Evolutionary conservation across 1,140 invertebrate genomes (phyloP), one percentile per base, ranked within the genome.

Genomic region (Solen grandis): DNA sequence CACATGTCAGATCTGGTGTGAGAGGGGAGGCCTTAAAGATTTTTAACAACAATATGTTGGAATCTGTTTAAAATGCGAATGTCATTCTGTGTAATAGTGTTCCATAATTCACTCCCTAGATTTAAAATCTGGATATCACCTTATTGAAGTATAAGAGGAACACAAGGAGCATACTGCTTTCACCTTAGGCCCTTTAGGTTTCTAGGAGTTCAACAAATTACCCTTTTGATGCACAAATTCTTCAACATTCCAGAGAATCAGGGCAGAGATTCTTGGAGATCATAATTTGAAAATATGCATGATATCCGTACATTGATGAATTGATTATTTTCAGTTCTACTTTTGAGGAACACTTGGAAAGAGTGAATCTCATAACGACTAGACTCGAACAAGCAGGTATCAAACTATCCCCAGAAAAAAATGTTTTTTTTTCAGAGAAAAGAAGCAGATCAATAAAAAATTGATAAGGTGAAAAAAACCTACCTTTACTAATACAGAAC

Each of bases 401-500:
- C 13, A 83, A 83, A 31, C 55, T 85, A 19, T 27, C 69, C 33
- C 70, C 60, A n/a, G 59, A 74, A 10, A 93, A 93, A 87, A 91
- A 88, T 41, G 74, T 90, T 41, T 93, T 94, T 83, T 89, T 86
- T 29, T 69, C 87, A 85, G 14, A 66, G 85, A 16, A 76, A 93
- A 27, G 66, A 84, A 35, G 90, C 90, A 55, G 87, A 89, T 85
- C 87, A 88, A n/a, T 82, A 85, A 19, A 93, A 94, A 74, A 83
- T 92, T 0, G 68, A 84, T 55, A 87, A 90, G 5, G 89, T 93
- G 22, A 5, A 73, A 27, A 76, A 84, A 13, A 66, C 78, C 85
- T 22, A 52, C 19, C 29, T 76, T 84, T 19, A 87, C 72, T 63
- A 90, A 77, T 60, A 66, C 85, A 5, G 88, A 90, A 54, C 88